A percentile compares a stretch with the other conserved stretches of the same genome.
These are phyloP conservation scores for Pseudopipra pipra DNA, from an alignment of 2,113 vertebrate species.

Conservation along the genomic window DNA sequence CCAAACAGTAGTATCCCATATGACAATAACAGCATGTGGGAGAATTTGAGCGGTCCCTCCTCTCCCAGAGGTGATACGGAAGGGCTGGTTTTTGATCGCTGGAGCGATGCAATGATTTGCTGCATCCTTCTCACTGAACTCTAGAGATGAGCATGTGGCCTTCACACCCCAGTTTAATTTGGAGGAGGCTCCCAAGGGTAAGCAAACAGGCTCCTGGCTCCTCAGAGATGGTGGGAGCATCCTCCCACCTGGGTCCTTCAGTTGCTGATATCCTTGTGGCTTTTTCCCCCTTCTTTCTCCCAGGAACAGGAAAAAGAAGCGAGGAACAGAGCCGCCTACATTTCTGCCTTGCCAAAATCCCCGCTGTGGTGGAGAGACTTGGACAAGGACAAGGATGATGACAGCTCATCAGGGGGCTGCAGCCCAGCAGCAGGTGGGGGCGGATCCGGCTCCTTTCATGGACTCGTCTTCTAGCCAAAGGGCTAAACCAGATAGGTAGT, in stretches of 20 bases:
- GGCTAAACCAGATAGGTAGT: background rate
- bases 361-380: conserved; percentile 78
- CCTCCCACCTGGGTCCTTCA: fast-evolving
- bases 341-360: conserved; percentile 72
- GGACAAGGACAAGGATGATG: conserved; percentile 78
- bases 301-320: conserved; percentile 85
- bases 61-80: background rate
- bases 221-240: background rate
- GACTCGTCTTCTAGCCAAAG: conserved; percentile 73
- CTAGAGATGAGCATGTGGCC: background rate
- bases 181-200: background rate
- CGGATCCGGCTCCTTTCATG: conserved; percentile 69
- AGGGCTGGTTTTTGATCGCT: background rate
- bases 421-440: conserved; percentile 62
- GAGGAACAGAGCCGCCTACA: conserved; percentile 73
- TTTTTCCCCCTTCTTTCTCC: background rate
- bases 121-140: background rate
- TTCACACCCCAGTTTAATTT: background rate
- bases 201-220: background rate
- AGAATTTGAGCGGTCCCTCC: background rate
- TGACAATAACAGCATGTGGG: background rate
- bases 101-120: background rate
- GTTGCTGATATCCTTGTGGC: background rate
- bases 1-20: background rate
- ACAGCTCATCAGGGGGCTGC: conserved; percentile 71